These are phyloP conservation scores for Drosophila recens DNA, from an alignment of 2,888 invertebrate species.

Conservation along the genomic window DNA sequence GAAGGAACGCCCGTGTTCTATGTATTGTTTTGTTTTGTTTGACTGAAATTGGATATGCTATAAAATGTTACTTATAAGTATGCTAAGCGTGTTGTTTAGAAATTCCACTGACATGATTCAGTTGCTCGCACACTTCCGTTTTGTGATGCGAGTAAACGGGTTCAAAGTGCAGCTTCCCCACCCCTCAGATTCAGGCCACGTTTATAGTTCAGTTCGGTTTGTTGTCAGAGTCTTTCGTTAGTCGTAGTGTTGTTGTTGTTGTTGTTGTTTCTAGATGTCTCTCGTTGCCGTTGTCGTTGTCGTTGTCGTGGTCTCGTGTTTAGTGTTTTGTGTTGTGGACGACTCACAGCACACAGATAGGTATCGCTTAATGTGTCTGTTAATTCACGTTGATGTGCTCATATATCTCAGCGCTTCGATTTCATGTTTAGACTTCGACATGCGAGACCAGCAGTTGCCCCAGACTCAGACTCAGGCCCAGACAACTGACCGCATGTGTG, in stretches of 20 bases:
- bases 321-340: slow-evolving; percentile 38
- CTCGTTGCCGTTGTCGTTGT: slow-evolving; percentile 13
- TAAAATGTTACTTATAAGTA: slow-evolving; percentile 61
- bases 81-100: slow-evolving; percentile 50
- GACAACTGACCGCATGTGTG: slow-evolving; percentile 40
- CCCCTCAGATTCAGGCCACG: neutral
- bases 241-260: slow-evolving; percentile 12
- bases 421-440: slow-evolving; percentile 70
- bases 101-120: slow-evolving; percentile 69
- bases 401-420: slow-evolving; percentile 78
- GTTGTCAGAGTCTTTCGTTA: slow-evolving; percentile 78
- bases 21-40: slow-evolving; percentile 32
- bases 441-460: slow-evolving; percentile 43
- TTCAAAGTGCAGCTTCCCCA: slow-evolving; percentile 52
- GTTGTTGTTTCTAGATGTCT: slow-evolving; percentile 21
- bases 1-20: slow-evolving; percentile 54
- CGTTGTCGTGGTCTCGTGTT: slow-evolving; percentile 60
- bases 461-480: slow-evolving; percentile 16
- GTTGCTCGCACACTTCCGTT: slow-evolving; percentile 67
- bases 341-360: slow-evolving; percentile 60
- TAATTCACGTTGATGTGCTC: slow-evolving; percentile 81
- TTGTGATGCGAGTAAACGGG: slow-evolving; percentile 35
- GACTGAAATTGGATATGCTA: slow-evolving; percentile 72
- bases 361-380: slow-evolving; percentile 80
- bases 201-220: slow-evolving; percentile 47